phyloP scores from a whole-genome alignment of 2,797 vertebrate species.

The Sylvilagus floridanus region DNA sequence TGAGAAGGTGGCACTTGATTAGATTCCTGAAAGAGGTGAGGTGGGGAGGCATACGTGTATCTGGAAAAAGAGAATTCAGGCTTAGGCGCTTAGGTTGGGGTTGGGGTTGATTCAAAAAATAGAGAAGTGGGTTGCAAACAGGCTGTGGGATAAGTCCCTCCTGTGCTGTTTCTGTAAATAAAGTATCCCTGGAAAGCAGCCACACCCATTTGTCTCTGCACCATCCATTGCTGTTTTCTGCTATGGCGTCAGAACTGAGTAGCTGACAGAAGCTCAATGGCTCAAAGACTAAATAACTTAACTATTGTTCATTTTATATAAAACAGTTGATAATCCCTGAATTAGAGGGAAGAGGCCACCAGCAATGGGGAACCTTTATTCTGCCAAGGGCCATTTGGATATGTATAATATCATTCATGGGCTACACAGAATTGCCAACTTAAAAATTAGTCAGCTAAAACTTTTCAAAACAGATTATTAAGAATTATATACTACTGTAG shows the following conservation, averaged over 20 bases:
- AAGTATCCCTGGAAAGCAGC: not conserved
- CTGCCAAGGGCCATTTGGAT: no score
- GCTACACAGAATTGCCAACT: no score
- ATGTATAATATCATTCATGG: no score
- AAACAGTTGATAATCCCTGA: not conserved
- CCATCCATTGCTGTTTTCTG: not conserved
- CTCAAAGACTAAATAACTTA: not conserved
- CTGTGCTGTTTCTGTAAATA: not conserved
- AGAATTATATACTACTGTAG: no score
- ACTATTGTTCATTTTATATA: not conserved
- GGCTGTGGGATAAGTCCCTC: not conserved
- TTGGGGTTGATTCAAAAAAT: not conserved
- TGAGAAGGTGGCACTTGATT: not conserved
- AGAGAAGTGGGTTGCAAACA: not conserved
- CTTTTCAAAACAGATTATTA: no score
- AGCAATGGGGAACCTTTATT: no score
- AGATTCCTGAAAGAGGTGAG: not conserved
- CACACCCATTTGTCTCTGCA: not conserved
- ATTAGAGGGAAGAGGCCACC: not conserved
- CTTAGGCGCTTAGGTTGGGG: not conserved
- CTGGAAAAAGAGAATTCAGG: not conserved
- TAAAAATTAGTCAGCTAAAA: no score
- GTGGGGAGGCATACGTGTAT: not conserved
- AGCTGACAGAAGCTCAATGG: not conserved
- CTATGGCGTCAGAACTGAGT: not conserved